Evolutionary conservation across 2,113 vertebrate genomes (phyloP).

Genomic region (Grus americana): DNA sequence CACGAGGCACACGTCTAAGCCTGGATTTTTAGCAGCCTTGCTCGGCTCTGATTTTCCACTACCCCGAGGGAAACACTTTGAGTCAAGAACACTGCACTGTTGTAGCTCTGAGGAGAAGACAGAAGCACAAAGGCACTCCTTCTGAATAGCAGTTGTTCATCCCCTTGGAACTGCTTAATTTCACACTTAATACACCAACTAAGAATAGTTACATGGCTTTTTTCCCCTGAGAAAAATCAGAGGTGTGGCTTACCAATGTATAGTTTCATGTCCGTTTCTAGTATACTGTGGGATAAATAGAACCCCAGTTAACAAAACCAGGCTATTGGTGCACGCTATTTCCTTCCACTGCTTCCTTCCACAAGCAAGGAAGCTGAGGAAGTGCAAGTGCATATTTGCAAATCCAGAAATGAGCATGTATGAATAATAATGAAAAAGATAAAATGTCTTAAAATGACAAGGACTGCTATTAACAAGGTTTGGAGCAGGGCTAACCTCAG

Average conservation of each 20-base stretch:
- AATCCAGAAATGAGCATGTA: slow-evolving; percentile 12
- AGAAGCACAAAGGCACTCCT: not conserved
- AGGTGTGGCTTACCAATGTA: not conserved
- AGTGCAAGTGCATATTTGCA: not conserved
- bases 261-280: not conserved
- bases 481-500: not conserved
- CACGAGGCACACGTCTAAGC: slow-evolving; percentile 43
- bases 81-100: not conserved
- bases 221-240: not conserved
- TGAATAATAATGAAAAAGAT: not conserved
- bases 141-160: not conserved
- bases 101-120: not conserved
- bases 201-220: not conserved
- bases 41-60: not conserved
- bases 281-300: not conserved
- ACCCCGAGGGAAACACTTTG: not conserved
- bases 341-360: not conserved
- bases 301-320: not conserved
- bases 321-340: not conserved
- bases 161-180: slow-evolving; percentile 2
- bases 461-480: slow-evolving; percentile 12
- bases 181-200: not conserved
- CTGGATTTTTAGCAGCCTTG: not conserved
- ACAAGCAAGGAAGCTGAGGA: not conserved
- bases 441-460: slow-evolving; percentile 21